These are phyloP conservation scores for Brachionus angularis DNA, from an alignment of 1,140 invertebrate species.

Conservation along the genomic window DNA sequence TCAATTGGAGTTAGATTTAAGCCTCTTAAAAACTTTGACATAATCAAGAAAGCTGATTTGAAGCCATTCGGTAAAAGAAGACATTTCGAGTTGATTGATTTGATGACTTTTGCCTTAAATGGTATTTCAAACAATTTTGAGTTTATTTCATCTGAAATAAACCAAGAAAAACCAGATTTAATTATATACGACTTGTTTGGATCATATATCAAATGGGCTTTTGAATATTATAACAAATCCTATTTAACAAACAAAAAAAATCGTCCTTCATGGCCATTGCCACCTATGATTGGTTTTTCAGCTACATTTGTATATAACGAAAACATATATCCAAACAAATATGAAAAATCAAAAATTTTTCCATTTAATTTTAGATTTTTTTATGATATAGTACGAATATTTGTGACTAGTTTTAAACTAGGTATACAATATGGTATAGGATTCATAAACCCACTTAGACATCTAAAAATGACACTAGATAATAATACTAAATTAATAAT, in stretches of 20 bases:
- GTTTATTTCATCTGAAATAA: slow-evolving; percentile 7
- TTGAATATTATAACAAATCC: slow-evolving; percentile 23
- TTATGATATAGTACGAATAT: not conserved
- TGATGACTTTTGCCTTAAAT: slow-evolving; percentile 1
- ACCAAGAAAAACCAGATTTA: slow-evolving; percentile 24
- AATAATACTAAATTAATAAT: not conserved
- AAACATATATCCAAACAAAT: slow-evolving; percentile 18
- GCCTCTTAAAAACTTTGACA: slow-evolving; percentile 5
- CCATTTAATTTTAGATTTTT: slow-evolving; percentile 22
- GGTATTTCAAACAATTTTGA: slow-evolving; percentile 8
- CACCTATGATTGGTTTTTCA: slow-evolving; percentile 25
- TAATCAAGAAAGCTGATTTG: slow-evolving; percentile 28
- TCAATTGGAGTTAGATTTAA: slow-evolving; percentile 18
- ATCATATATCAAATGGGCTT: slow-evolving; percentile 23
- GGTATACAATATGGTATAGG: not conserved
- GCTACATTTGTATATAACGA: slow-evolving; percentile 30
- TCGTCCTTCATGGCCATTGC: not conserved
- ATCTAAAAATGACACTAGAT: slow-evolving; percentile 27
- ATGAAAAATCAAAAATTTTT: slow-evolving; percentile 12
- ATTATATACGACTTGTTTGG: slow-evolving; percentile 36
- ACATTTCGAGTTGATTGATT: slow-evolving; percentile 20
- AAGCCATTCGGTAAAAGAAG: slow-evolving; percentile 16
- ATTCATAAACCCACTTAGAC: not conserved
- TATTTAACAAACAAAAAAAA: not conserved
- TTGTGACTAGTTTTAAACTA: not conserved